phyloP scores from a whole-genome alignment of 1,140 invertebrate species.

The Periplaneta americana region DNA sequence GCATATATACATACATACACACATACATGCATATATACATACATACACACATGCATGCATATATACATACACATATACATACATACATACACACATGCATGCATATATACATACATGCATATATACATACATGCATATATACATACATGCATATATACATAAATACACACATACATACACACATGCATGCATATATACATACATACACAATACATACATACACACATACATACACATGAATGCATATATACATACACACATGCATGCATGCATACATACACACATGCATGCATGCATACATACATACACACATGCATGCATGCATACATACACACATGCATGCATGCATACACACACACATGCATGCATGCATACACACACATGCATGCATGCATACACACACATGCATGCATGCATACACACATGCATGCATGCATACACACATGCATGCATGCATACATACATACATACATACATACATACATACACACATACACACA shows the following conservation, averaged over 20 bases:
- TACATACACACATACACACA: not conserved
- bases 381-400: not conserved
- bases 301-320: too few relatives aligned
- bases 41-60: too few relatives aligned
- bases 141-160: conserved; percentile 3
- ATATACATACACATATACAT: too few relatives aligned
- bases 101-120: not conserved
- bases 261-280: too few relatives aligned
- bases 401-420: not conserved
- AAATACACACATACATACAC: too few relatives aligned
- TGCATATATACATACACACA: too few relatives aligned
- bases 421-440: not conserved
- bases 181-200: too few relatives aligned
- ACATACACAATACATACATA: too few relatives aligned
- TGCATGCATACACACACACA: not conserved
- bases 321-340: too few relatives aligned
- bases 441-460: conserved; percentile 2
- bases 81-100: too few relatives aligned
- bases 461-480: conserved; percentile 10
- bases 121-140: conserved; percentile 6
- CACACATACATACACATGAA: too few relatives aligned
- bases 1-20: not conserved
- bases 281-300: too few relatives aligned
- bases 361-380: not conserved
- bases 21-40: not conserved